Base-by-base conservation (phyloP, 2,113 vertebrate species). In the Mungos mungo region DNA sequence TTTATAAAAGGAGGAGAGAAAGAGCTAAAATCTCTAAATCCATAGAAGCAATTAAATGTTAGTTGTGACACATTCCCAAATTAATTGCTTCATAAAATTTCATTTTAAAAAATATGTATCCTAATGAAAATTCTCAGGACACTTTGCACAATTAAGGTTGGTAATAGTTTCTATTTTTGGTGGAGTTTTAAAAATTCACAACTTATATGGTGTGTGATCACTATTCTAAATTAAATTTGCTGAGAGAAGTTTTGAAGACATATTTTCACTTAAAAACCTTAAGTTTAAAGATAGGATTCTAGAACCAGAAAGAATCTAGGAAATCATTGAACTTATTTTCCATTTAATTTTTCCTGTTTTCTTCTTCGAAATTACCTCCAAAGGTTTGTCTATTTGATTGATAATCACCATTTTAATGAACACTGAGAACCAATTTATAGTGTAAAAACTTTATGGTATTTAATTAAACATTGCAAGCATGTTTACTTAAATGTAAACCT, bases 41-140 rank as follows among this genome's bases (percentile, higher is more conserved):
- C 84, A 11, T 87, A 65, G 18, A 57, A 88, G 35, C 68, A 92
- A 94, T 90, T 95, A 88, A 91, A 93, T 85, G 18, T 79, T 96
- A 88, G 63, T 71, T 65, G 29, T 95, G 83, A 89, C 72, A 90
- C 5, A 66, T 65, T 92, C 21, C 47, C 16, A 54, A 79, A 94
- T 92, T 96, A 54, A 94, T 92, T 89, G 47, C 47, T 97, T 83
- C 29, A 94, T 83, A 79, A 94, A 93, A 93, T 81, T 57, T 74
- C 12, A 80, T 80, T 84, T 91, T 87, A 82, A 93, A 29, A 72
- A 92, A 80, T 80, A 60, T 35, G 14, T 69, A 9, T 57, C 54
- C 66, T 93, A 63, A 83, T 96, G 90, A 95, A 23, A 90, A 27
- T 74, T 84, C n/a, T 84, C 60, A 45, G 47, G n/a, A 69, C 12